Evolutionary conservation across 1,140 invertebrate genomes (phyloP).

Genomic region (Conus betulinus): DNA sequence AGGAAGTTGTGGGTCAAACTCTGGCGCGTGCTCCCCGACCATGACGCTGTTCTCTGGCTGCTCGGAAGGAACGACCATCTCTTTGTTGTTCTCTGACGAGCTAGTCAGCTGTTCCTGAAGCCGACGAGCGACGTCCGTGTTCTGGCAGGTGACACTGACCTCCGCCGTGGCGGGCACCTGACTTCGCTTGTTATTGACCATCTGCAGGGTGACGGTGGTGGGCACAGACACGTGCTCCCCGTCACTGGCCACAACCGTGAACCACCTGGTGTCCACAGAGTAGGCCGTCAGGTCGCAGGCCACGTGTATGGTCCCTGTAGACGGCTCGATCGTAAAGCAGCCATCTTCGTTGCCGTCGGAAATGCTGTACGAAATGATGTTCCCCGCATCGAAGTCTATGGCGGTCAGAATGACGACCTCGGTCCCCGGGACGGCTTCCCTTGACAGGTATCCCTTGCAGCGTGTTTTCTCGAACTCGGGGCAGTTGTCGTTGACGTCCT

Average conservation of each 20-base stretch:
- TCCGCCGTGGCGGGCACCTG: slow-evolving; percentile 56
- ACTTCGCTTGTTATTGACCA: slow-evolving; percentile 67
- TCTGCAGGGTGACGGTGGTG: slow-evolving; percentile 62
- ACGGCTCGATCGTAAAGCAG: slow-evolving; percentile 91
- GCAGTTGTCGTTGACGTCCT: slow-evolving; percentile 94
- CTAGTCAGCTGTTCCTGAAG: slow-evolving; percentile 87
- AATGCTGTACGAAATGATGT: slow-evolving; percentile 90
- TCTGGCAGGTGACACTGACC: slow-evolving; percentile 85
- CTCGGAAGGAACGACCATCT: slow-evolving; percentile 19
- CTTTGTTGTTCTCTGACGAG: slow-evolving; percentile 86
- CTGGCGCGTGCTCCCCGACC: slow-evolving; percentile 19
- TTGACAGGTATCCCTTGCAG: slow-evolving; percentile 88
- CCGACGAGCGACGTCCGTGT: slow-evolving; percentile 88
- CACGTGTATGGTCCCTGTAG: slow-evolving; percentile 83
- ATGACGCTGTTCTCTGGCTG: not conserved
- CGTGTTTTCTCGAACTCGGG: slow-evolving; percentile 85
- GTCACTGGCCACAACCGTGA: slow-evolving; percentile 94
- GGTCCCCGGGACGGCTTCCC: slow-evolving; percentile 85
- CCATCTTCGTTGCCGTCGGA: slow-evolving; percentile 90
- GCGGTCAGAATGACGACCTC: slow-evolving; percentile 95
- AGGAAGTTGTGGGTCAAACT: slow-evolving; percentile 43
- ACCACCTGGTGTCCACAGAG: slow-evolving; percentile 64
- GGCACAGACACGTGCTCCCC: slow-evolving; percentile 77
- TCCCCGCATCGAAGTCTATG: slow-evolving; percentile 93
- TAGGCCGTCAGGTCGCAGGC: slow-evolving; percentile 86